phyloP scores from a whole-genome alignment of 2,888 invertebrate genomes.

The Agriopis marginaria region DNA sequence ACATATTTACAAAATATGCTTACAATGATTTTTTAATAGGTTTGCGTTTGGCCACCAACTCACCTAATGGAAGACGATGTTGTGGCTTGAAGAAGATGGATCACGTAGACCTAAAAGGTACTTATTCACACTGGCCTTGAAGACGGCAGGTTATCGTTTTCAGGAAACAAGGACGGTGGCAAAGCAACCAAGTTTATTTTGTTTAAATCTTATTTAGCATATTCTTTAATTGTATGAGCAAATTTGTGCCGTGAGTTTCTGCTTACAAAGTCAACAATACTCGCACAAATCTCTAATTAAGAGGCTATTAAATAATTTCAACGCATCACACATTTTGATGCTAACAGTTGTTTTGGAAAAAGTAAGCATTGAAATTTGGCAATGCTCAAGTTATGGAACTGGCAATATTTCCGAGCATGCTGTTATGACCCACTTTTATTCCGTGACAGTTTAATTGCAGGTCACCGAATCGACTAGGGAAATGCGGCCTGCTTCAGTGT shows the following conservation, averaged over 20 bases:
- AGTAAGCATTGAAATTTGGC: slow-evolving; percentile 50
- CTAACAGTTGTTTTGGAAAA: slow-evolving; percentile 16
- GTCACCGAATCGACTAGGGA: slow-evolving; percentile 17
- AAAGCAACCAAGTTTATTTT: too few relatives aligned
- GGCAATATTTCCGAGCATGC: slow-evolving; percentile 54
- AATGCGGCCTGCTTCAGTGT: not conserved
- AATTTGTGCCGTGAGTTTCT: not conserved
- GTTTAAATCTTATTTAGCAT: not conserved
- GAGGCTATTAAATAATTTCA: slow-evolving; percentile 6
- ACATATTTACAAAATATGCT: not conserved
- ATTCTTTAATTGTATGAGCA: not conserved
- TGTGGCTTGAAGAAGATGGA: too few relatives aligned
- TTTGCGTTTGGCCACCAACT: too few relatives aligned
- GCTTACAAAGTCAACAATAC: not conserved
- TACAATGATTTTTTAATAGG: not conserved
- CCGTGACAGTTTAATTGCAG: slow-evolving; percentile 30
- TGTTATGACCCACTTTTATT: slow-evolving; percentile 52
- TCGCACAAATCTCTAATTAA: not conserved
- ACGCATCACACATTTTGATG: slow-evolving; percentile 3
- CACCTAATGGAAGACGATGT: too few relatives aligned
- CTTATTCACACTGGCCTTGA: too few relatives aligned
- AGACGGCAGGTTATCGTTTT: too few relatives aligned
- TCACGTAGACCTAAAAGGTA: too few relatives aligned
- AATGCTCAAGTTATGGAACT: slow-evolving; percentile 51
- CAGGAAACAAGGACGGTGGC: too few relatives aligned